These are phyloP conservation scores for Euura saliciscinereae DNA, from an alignment of 1,140 invertebrate species.

Conservation along the genomic window DNA sequence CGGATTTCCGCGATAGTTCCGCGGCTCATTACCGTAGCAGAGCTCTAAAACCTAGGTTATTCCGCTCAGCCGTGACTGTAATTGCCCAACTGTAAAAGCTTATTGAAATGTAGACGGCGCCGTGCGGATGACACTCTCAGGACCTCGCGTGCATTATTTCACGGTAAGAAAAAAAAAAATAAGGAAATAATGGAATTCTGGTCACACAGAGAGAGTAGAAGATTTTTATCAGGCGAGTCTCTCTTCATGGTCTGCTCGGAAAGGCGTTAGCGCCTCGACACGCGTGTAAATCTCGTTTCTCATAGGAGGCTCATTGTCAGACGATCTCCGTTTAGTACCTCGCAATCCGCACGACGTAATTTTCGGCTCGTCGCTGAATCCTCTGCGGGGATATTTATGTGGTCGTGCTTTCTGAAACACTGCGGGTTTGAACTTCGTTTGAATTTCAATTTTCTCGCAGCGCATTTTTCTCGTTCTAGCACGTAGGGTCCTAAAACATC, in stretches of 20 bases:
- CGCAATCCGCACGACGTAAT: too few species aligned
- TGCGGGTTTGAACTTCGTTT: slow-evolving; percentile 1
- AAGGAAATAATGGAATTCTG: slow-evolving; percentile 50
- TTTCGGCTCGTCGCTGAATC: too few species aligned
- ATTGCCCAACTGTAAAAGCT: slow-evolving; percentile 29
- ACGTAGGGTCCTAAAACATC: slow-evolving; percentile 27
- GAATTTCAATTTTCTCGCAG: slow-evolving; percentile 37
- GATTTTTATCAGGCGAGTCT: slow-evolving; percentile 40
- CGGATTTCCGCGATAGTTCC: too few species aligned
- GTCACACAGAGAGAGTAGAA: slow-evolving; percentile 43
- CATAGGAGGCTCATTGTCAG: too few species aligned
- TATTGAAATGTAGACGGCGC: slow-evolving; percentile 41
- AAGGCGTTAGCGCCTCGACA: slow-evolving; percentile 37
- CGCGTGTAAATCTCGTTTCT: slow-evolving; percentile 23
- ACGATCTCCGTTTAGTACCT: too few species aligned
- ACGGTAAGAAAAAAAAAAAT: slow-evolving; percentile 11
- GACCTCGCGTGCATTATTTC: slow-evolving; percentile 43
- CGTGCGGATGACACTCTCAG: slow-evolving; percentile 41
- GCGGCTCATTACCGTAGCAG: too few species aligned
- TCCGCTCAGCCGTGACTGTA: slow-evolving; percentile 21
- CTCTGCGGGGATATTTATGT: too few species aligned
- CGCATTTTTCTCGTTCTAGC: slow-evolving; percentile 42
- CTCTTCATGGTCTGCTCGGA: slow-evolving; percentile 30
- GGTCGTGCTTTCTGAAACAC: too few species aligned
- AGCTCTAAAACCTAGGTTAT: slow-evolving; percentile 16